A percentile compares a stretch with the other conserved stretches of the same genome.
phyloP scores from a whole-genome alignment of 1,140 invertebrate genomes.

The Pissodes strobi region DNA sequence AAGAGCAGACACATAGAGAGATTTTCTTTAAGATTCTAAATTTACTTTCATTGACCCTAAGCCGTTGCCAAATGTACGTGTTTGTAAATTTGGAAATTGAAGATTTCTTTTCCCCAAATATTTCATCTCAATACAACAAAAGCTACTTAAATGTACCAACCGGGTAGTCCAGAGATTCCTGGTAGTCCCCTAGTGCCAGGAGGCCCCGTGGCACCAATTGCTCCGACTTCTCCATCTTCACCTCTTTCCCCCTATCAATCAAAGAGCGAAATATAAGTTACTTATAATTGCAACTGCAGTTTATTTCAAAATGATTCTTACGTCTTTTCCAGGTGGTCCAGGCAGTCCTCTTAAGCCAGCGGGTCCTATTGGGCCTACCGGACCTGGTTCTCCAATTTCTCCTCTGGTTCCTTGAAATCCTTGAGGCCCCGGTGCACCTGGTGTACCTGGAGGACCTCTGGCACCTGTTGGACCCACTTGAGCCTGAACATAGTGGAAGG shows the following conservation, averaged over 20 bases:
- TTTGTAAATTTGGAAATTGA: too few species aligned
- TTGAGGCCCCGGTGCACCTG: constrained; percentile 72
- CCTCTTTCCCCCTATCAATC: constrained; percentile 77
- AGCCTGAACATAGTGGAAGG: constrained; percentile 76
- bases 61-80: too few species aligned
- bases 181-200: constrained; percentile 72
- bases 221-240: constrained; percentile 78
- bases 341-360: constrained; percentile 68
- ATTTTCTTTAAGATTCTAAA: too few species aligned
- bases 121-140: too few species aligned
- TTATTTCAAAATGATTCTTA: constrained; percentile 52
- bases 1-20: too few species aligned
- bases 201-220: constrained; percentile 69
- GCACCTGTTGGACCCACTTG: constrained; percentile 75
- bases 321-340: constrained; percentile 78
- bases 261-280: too few species aligned
- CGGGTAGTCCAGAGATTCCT: constrained; percentile 73
- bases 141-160: constrained; percentile 6
- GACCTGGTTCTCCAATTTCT: constrained; percentile 73
- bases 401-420: constrained; percentile 81
- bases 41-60: too few species aligned
- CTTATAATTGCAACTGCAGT: not conserved
- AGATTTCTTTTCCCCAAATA: too few species aligned
- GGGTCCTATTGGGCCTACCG: constrained; percentile 66
- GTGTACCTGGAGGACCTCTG: constrained; percentile 68